These are phyloP conservation scores for Hyppa rectilinea DNA, from an alignment of 2,888 invertebrate genomes.

Conservation along the genomic window DNA sequence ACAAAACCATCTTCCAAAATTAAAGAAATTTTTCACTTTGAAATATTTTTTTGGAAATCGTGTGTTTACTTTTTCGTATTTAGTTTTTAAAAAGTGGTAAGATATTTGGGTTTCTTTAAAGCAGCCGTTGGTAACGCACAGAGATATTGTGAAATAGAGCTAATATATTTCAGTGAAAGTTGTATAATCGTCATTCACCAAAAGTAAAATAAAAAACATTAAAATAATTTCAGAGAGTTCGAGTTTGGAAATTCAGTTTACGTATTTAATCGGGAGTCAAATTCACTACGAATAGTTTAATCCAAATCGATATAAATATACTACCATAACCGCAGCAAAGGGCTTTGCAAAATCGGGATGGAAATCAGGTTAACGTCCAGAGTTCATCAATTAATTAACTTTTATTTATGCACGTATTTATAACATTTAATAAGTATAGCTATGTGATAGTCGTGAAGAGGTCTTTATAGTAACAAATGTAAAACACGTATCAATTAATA, in stretches of 20 bases:
- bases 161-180: not conserved
- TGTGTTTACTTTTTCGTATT: too few species aligned
- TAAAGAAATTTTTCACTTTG: too few species aligned
- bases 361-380: not conserved
- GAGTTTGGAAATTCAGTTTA: not conserved
- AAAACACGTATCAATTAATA: not conserved
- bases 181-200: too few species aligned
- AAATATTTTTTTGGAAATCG: too few species aligned
- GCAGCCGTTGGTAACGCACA: not conserved
- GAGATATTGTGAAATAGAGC: too few species aligned
- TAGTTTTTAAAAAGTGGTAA: too few species aligned
- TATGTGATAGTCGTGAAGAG: not conserved
- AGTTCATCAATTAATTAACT: not conserved
- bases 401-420: not conserved
- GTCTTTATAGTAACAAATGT: not conserved
- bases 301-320: not conserved
- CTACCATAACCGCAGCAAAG: slow-evolving; percentile 6
- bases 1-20: too few species aligned
- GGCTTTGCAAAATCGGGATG: not conserved
- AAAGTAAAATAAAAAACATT: not conserved
- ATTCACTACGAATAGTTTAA: not conserved
- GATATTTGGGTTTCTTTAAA: not conserved
- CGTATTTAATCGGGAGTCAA: not conserved
- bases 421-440: not conserved
- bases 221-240: not conserved